These are phyloP conservation scores for Brotula barbata DNA, from an alignment of 2,797 vertebrate species.

Conservation along the genomic window DNA sequence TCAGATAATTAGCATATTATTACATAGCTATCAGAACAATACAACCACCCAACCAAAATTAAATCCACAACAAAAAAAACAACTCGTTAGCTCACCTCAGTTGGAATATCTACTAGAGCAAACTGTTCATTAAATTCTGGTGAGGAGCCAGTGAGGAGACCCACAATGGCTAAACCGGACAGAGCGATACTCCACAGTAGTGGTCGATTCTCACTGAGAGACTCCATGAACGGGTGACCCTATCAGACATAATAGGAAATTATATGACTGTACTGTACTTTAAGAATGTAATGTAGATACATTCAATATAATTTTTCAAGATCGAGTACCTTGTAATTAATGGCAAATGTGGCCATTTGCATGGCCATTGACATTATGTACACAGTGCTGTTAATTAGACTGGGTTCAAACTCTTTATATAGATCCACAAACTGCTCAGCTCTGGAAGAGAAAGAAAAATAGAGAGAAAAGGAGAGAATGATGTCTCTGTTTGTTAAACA, in stretches of 20 bases:
- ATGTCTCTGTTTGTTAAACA: slow-evolving; percentile 4
- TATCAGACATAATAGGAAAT: slow-evolving; percentile 53
- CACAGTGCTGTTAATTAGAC: slow-evolving; percentile 96
- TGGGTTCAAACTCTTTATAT: slow-evolving; percentile 96
- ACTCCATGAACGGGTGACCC: slow-evolving; percentile 98
- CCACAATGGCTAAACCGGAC: slow-evolving; percentile 87
- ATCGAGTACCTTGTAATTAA: slow-evolving; percentile 93
- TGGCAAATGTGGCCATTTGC: slow-evolving; percentile 99
- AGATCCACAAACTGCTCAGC: slow-evolving; percentile 90
- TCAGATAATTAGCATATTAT: slow-evolving; percentile 5
- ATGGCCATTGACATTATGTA: slow-evolving; percentile 99
- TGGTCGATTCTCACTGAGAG: slow-evolving; percentile 90
- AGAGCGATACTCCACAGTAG: slow-evolving; percentile 92
- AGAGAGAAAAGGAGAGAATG: background rate
- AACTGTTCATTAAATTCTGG: slow-evolving; percentile 96
- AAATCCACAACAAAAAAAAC: slow-evolving; percentile 1
- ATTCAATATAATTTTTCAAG: background rate
- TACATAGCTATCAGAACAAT: slow-evolving; percentile 4
- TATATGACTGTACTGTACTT: slow-evolving; percentile 6
- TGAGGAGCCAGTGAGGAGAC: slow-evolving; percentile 88
- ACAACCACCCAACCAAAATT: background rate
- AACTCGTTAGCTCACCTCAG: slow-evolving; percentile 79
- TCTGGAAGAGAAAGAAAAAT: slow-evolving; percentile 67
- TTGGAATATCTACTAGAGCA: slow-evolving; percentile 92
- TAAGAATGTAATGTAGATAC: slow-evolving; percentile 1